Base-by-base conservation (phyloP, 2,797 vertebrate species). In the Anomalospiza imberbis region DNA sequence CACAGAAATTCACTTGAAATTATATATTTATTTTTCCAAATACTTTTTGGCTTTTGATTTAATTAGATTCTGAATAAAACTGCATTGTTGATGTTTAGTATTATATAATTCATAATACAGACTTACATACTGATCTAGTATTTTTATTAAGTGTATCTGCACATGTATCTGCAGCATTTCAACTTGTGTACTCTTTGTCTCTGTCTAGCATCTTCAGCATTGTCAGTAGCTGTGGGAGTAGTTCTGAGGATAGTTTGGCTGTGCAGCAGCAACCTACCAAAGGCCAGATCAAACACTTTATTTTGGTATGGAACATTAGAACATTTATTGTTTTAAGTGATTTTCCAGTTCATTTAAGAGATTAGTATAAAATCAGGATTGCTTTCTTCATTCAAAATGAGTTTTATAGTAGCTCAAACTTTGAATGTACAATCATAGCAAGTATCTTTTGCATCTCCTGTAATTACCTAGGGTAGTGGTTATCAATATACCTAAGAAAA, bases 191-290 rank as follows among this genome's bases (percentile, higher is more conserved):
- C 81, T 96, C 84, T 86, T 91, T 85, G 76, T 91, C 85, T 96
- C 91, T 88, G 70, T 95, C 26, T 85, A 73, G 78, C 74, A 65
- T 87, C 81, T 92, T 92, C 89, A 94, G 55, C 81, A 85, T 51
- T 94, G 85, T 96, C 89, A 91, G 88, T 91, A 88, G 85, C 85
- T 89, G 85, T 93, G 85, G 81, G 63, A 94, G 36, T 94, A 92
- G 82, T 92, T 94, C 89, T 94, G 88, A 89, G 85, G 82, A 65
- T 89, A 94, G 93, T 96, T 96, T 76, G 85, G 74, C 81, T 92
- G 40, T 88, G 88, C 91, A 89, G 78, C 94, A 94, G 89, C 85
- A 92, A 34, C 36, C 78, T 92, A 54, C 94, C 78, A 91, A 89
- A 94, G 91, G 67, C 78, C 55, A 95, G 91, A 89, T 92, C 71